Base-by-base conservation (phyloP, 1,140 invertebrate genomes). In the Polypedilum vanderplanki region DNA sequence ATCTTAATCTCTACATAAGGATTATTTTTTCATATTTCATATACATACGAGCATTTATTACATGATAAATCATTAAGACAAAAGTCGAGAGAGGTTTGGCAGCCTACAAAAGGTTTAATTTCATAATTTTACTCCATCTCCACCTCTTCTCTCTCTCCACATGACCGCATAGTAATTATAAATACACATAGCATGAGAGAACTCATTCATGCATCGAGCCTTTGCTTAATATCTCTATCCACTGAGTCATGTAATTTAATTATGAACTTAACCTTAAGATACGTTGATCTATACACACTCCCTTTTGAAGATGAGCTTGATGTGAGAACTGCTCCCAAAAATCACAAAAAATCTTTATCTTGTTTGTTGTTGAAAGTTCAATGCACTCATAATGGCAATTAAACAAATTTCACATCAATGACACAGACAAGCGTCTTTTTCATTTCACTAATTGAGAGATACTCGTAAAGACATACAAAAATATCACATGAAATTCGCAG, bases 21-120 rank as follows among this genome's bases (percentile, higher is more conserved):
- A 70, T 70, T 70, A 70, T 18, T 70, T 22, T 18, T 70, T 70
- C 65, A 70, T 70, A 70, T 70, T 70, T 20, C 20, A 20, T 70
- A 67, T 67, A 3, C 7, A 67, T 18, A 33, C 17, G 18, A 7
- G 20, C 5, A 70, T 12, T 18, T 70, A 18, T 20, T 70, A 18
- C 20, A 22, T 1, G 17, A 18, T n/a, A 70, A 70, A 70, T 70
- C 65, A 70, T 70, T 70, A 57, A 57, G n/a, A 57, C 46, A 57
- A 46, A 46, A 57, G 46, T 57, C 24, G 46, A n/a, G 46, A 57
- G 46, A 57, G 46, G 46, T 57, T 57, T 57, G 46, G 46, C 46
- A 57, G 12, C n/a, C 12, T n/a, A 57, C 12, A 57, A 57, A 57
- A 57, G 46, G 46, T n/a, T 57, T 57, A 57, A 57, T 12, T 57